phyloP scores from a whole-genome alignment of 2,113 vertebrate species.

The Ovis aries region DNA sequence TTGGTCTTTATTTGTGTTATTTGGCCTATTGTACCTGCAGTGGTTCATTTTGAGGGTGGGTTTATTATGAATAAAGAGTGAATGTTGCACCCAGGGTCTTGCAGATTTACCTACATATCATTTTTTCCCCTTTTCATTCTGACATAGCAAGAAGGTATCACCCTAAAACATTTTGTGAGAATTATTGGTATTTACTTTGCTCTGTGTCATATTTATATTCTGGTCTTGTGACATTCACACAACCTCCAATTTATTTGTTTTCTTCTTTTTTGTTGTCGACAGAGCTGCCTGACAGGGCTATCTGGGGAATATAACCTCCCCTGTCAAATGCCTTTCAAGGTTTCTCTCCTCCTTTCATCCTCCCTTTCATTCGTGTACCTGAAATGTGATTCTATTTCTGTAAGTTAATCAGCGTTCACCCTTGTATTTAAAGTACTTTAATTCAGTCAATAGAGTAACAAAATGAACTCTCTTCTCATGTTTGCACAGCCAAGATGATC shows the following conservation, averaged over 20 bases:
- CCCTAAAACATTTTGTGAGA: neutral
- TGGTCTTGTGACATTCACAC: slow-evolving; percentile 28
- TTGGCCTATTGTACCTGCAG: neutral
- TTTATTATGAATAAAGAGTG: neutral
- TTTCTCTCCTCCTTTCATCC: neutral
- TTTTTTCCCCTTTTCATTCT: neutral
- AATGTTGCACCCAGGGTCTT: neutral
- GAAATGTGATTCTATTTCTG: slow-evolving; percentile 20
- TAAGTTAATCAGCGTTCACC: neutral
- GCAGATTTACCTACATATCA: neutral
- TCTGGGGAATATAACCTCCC: neutral
- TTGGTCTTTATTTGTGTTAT: neutral
- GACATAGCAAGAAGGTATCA: neutral
- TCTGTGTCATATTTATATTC: slow-evolving; percentile 28
- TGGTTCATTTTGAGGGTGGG: neutral
- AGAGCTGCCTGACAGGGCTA: neutral
- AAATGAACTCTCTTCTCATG: neutral
- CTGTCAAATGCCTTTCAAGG: slow-evolving; percentile 21
- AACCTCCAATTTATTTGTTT: slow-evolving; percentile 44
- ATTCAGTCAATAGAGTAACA: neutral
- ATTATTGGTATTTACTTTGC: neutral
- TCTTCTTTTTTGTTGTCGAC: neutral
- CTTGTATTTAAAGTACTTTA: slow-evolving; percentile 16
- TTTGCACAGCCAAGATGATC: neutral
- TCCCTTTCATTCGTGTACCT: neutral